A percentile compares a stretch with the other conserved stretches of the same genome.
Evolutionary conservation across 2,113 vertebrate species (phyloP).

Genomic region (Poeciliopsis prolifica): DNA sequence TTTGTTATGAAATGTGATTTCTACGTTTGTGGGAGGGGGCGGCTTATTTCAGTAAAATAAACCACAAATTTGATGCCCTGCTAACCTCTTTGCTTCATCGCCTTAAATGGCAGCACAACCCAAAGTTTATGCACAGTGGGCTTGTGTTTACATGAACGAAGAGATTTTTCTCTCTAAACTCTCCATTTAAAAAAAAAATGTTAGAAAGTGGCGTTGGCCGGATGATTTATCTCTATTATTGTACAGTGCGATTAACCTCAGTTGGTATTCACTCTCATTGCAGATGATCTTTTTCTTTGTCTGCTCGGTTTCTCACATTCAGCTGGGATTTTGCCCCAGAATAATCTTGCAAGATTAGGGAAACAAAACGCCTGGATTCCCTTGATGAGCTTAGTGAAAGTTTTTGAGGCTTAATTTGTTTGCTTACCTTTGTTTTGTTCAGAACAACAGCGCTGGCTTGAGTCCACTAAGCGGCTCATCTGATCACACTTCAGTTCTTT

Average conservation of each 20-base stretch:
- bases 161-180: constrained; percentile 44
- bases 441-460: constrained; percentile 21
- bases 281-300: constrained; percentile 3
- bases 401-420: constrained; percentile 57
- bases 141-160: constrained; percentile 58
- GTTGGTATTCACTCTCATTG: constrained; percentile 12
- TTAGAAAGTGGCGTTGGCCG: constrained; percentile 15
- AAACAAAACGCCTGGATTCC: constrained; percentile 51
- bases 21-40: too few species aligned
- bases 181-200: constrained; percentile 26
- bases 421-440: constrained; percentile 58
- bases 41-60: constrained; percentile 58
- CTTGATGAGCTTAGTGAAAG: constrained; percentile 65
- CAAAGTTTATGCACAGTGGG: constrained; percentile 49
- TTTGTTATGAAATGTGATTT: not conserved
- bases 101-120: constrained; percentile 73
- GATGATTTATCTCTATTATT: constrained; percentile 41
- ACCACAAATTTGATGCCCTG: constrained; percentile 43
- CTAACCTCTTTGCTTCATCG: constrained; percentile 28
- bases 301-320: constrained; percentile 7
- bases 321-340: constrained; percentile 9
- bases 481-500: constrained; percentile 21
- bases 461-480: constrained; percentile 56
- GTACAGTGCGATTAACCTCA: constrained; percentile 12
- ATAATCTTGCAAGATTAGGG: constrained; percentile 55